Conservation (phyloP, 1,140 invertebrate species). For the Diprion similis region DNA sequence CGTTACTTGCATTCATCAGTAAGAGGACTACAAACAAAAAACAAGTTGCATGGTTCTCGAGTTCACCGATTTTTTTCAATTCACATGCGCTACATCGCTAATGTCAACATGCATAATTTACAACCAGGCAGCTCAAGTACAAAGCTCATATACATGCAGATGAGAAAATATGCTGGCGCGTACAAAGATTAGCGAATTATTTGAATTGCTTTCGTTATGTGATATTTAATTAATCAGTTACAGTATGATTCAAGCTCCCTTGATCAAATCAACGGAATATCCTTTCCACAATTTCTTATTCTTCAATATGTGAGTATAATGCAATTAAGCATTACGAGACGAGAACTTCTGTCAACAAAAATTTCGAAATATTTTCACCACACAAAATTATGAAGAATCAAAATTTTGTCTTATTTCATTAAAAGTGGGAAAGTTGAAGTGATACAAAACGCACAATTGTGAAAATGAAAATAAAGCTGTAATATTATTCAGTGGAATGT, state of each 20-base stretch:
- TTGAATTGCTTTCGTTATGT: neutral
- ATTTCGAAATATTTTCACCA: neutral
- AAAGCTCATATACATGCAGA: neutral
- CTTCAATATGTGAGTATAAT: neutral
- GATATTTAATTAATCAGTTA: neutral
- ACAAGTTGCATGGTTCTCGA: neutral
- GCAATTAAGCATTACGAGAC: neutral
- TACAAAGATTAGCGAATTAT: no score
- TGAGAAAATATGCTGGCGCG: neutral
- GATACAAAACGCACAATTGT: no score
- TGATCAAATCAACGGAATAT: neutral
- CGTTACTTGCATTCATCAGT: no score
- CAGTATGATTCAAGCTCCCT: neutral
- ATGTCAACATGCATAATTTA: neutral
- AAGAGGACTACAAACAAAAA: neutral
- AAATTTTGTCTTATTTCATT: no score
- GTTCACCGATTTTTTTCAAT: neutral
- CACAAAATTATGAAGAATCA: neutral
- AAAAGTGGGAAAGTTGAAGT: no score
- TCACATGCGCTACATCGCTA: neutral
- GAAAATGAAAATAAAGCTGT: neutral
- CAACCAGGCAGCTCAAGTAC: neutral
- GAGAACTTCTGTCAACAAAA: neutral
- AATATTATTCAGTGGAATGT: neutral
- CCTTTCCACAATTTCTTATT: neutral